Evolutionary conservation across 2,888 invertebrate genomes (phyloP).

Genomic region (Exocentrus adspersus): DNA sequence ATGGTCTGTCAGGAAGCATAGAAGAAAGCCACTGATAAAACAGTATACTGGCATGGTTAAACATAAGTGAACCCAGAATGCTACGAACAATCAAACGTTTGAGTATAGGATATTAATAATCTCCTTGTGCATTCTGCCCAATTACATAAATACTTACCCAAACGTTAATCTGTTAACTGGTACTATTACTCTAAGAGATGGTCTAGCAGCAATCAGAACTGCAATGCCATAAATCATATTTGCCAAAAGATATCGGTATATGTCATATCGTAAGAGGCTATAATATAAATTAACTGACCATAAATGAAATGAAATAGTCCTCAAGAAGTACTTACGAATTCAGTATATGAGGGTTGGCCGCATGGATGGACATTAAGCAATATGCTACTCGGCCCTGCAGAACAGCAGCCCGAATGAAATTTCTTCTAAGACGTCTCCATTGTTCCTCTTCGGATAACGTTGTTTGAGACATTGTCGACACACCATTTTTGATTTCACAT

Average conservation of each 20-base stretch:
- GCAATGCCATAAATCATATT: conserved; percentile 52
- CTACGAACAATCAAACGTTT: conserved; percentile 41
- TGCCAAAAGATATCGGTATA: conserved; percentile 38
- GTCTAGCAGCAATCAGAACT: conserved; percentile 44
- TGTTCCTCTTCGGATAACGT: conserved; percentile 29
- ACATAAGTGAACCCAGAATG: conserved; percentile 57
- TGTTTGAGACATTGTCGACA: conserved; percentile 6
- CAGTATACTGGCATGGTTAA: conserved; percentile 55
- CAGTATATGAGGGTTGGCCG: conserved; percentile 53
- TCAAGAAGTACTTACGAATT: conserved; percentile 47
- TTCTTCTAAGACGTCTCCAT: conserved; percentile 33
- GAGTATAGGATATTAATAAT: too few relatives aligned
- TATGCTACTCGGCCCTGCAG: conserved; percentile 59
- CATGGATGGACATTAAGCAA: conserved; percentile 59
- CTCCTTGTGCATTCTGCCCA: too few relatives aligned
- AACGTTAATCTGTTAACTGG: conserved; percentile 39
- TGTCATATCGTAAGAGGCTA: conserved; percentile 36
- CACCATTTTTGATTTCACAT: neutral
- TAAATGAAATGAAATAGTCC: neutral
- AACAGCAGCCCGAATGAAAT: conserved; percentile 49
- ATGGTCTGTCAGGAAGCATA: conserved; percentile 39
- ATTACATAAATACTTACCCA: conserved; percentile 43
- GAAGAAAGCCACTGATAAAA: conserved; percentile 52
- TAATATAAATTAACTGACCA: conserved; percentile 18
- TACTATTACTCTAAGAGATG: conserved; percentile 40